Evolutionary conservation across 2,797 vertebrate genomes (phyloP).

Genomic region (Trichosurus vulpecula): DNA sequence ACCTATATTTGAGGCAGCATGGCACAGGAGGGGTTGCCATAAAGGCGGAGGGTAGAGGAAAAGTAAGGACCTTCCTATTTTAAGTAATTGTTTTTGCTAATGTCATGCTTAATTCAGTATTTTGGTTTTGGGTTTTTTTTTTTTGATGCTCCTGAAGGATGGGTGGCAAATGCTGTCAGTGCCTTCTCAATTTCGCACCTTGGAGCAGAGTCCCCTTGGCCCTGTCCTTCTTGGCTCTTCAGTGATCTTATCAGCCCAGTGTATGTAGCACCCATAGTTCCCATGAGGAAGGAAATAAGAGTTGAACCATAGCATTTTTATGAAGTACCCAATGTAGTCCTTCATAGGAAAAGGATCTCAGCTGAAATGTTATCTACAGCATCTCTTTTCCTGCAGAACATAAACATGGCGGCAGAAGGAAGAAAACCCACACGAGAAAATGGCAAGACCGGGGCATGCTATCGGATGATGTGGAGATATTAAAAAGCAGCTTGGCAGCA

Average conservation of each 20-base stretch:
- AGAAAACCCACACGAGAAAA: constrained; percentile 82
- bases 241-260: background rate
- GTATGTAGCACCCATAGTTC: background rate
- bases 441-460: constrained; percentile 82
- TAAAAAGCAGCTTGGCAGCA: constrained; percentile 85
- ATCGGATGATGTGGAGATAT: constrained; percentile 87
- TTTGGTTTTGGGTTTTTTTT: background rate
- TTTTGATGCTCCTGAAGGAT: background rate
- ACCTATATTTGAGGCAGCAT: background rate
- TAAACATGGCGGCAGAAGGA: constrained; percentile 85
- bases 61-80: background rate
- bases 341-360: background rate
- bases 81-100: background rate
- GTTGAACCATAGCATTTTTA: background rate
- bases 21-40: background rate
- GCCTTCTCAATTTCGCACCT: background rate
- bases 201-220: background rate
- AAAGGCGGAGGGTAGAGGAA: background rate
- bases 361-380: background rate
- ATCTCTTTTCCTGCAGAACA: constrained; percentile 85
- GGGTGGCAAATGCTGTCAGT: background rate
- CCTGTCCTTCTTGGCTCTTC: background rate
- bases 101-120: background rate
- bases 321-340: constrained; percentile 26
- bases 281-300: background rate